Evolutionary conservation across 1,140 invertebrate species (phyloP).

Genomic region (Drosophila saltans): DNA sequence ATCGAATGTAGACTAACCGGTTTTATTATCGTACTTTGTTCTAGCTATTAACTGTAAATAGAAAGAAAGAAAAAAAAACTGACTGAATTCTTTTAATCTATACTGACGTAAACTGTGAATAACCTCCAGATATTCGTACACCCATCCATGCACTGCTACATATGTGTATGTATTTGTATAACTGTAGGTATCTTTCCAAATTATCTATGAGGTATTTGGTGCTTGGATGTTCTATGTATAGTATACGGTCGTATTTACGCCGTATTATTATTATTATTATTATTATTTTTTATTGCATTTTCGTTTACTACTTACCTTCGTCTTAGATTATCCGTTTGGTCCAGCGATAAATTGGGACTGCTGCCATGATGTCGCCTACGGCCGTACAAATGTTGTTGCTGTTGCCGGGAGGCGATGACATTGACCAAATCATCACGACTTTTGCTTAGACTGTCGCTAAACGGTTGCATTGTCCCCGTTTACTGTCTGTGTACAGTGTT

Average conservation of each 20-base stretch:
- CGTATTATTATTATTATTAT: constrained; percentile 2
- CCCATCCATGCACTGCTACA: no score
- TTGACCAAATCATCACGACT: constrained; percentile 81
- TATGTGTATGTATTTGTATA: no score
- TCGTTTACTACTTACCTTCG: constrained; percentile 62
- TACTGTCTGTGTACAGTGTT: neutral
- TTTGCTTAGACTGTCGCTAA: constrained; percentile 76
- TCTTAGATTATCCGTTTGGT: constrained; percentile 78
- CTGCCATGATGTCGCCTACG: constrained; percentile 74
- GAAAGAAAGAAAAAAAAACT: neutral
- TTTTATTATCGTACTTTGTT: neutral
- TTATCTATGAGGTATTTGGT: constrained; percentile 1
- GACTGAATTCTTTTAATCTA: neutral
- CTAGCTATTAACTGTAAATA: neutral
- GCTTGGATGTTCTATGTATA: neutral
- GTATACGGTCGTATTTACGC: no score
- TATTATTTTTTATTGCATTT: neutral
- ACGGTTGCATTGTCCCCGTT: constrained; percentile 76
- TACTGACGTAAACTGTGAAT: constrained; percentile 5
- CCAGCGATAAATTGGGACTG: constrained; percentile 74
- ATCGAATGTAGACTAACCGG: neutral
- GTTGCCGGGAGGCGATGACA: constrained; percentile 61
- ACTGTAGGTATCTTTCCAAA: neutral
- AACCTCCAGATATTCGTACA: neutral
- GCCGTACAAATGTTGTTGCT: constrained; percentile 51